Evolutionary conservation across 92 coral and sea anemone genomes (phyloP), one percentile per base, ranked within the genome.

Genomic region (Desmophyllum pertusum): DNA sequence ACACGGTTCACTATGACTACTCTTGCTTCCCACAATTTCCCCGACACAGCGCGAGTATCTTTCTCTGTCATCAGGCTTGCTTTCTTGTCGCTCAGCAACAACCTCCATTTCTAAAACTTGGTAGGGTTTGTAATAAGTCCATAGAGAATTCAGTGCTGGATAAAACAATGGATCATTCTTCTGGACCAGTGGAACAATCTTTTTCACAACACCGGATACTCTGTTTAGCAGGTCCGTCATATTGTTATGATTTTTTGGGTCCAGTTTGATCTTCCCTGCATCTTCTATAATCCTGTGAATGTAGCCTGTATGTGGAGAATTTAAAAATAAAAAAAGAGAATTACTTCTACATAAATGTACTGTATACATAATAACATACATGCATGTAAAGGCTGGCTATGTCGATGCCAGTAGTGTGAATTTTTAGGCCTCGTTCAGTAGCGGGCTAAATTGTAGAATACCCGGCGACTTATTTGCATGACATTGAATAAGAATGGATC

Each of bases 121-220:
- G 43, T 81, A 81, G 15, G 77, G 77, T 70, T 81, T 81, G 77
- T 33, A 81, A 19, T 50, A 69, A 15, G 52, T 68, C 85, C 85
- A 81, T 41, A 23, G 65, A 52, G 85, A 81, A 40, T 69, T 52
- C 51, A 81, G 68, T 10, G 48, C 37, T 0, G 77, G 77, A 51
- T 81, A 81, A 68, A 81, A 81, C 25, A 70, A 33, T 1, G 85
- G 85, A 40, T 81, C 85, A 27, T 81, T 69, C 37, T 48, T 42
- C 23, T 17, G 45, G 18, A 81, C 68, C 6, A 52, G 50, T 11
- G 77, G 77, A 36, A 70, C n/a, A 38, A 81, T 39, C 67, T 67
- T 68, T 55, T 70, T 36, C 48, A 81, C 39, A 55, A 53, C 51
- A 23, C n/a, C 46, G 36, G 77, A 33, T 17, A 53, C 52, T 27